These are phyloP conservation scores for Eurytemora carolleeae DNA, from an alignment of 1,140 invertebrate species.

Conservation along the genomic window DNA sequence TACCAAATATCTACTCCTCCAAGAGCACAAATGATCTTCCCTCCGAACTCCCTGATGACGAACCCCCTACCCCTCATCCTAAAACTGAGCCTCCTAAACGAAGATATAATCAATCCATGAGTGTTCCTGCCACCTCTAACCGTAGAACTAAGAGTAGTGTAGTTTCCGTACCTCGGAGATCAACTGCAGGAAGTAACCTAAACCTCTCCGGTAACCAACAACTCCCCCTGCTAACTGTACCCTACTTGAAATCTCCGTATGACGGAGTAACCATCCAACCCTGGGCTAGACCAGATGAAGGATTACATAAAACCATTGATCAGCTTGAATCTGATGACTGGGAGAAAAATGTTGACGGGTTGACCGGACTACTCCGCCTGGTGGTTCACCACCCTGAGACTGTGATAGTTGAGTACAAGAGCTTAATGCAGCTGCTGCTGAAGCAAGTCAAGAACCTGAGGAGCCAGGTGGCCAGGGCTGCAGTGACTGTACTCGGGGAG, in stretches of 20 bases:
- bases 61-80: no score
- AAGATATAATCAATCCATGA: no score
- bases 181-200: no score
- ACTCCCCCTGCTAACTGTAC: no score
- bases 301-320: not conserved
- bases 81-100: not conserved
- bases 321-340: not conserved
- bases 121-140: no score
- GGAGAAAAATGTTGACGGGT: constrained; percentile 7
- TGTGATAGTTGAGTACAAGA: not conserved
- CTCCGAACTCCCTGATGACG: no score
- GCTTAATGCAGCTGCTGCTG: not conserved
- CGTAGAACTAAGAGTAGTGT: no score
- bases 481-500: constrained; percentile 15
- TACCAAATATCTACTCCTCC: no score
- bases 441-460: constrained; percentile 8
- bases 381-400: constrained; percentile 3
- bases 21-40: no score
- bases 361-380: not conserved
- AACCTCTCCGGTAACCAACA: no score
- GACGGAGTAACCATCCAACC: constrained; percentile 2
- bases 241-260: constrained; percentile 2
- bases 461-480: constrained; percentile 6
- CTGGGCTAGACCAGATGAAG: not conserved
- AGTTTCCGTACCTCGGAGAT: no score